phyloP scores from a whole-genome alignment of 64 coral and sea anemone species.

The Dendronephthya gigantea region DNA sequence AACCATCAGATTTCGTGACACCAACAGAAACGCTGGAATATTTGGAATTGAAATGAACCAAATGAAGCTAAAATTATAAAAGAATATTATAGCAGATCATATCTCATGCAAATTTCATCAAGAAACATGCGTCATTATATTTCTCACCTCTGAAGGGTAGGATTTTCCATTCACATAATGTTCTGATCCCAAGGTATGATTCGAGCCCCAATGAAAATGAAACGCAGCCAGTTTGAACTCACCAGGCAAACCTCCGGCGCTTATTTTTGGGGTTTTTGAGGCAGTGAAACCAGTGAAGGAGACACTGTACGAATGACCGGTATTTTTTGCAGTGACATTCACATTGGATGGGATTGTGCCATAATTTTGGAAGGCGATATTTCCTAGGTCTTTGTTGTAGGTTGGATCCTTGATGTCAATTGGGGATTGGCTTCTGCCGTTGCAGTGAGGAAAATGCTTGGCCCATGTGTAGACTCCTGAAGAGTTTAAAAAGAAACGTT shows the following conservation, averaged over 20 bases:
- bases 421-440: constrained; percentile 1
- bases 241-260: constrained; percentile 6
- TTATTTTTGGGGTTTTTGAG: background rate
- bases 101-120: background rate
- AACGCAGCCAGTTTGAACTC: background rate
- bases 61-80: constrained; percentile 36
- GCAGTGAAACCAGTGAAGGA: background rate
- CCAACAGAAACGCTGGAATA: background rate
- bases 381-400: constrained; percentile 9
- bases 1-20: constrained; percentile 1
- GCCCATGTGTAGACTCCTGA: constrained; percentile 18
- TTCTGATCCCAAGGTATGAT: constrained; percentile 39
- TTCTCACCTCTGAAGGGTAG: constrained; percentile 24
- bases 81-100: too few species aligned
- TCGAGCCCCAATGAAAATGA: constrained; percentile 42
- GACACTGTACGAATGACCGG: background rate
- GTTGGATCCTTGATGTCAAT: constrained; percentile 7
- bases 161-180: constrained; percentile 28
- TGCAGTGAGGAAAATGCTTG: background rate
- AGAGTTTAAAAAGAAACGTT: background rate
- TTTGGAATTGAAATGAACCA: constrained; percentile 30
- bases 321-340: background rate
- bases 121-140: too few species aligned
- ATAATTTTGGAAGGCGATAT: constrained; percentile 3
- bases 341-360: background rate